These are phyloP conservation scores for Rhinogobius similis DNA, from an alignment of 2,113 vertebrate species.

Conservation along the genomic window DNA sequence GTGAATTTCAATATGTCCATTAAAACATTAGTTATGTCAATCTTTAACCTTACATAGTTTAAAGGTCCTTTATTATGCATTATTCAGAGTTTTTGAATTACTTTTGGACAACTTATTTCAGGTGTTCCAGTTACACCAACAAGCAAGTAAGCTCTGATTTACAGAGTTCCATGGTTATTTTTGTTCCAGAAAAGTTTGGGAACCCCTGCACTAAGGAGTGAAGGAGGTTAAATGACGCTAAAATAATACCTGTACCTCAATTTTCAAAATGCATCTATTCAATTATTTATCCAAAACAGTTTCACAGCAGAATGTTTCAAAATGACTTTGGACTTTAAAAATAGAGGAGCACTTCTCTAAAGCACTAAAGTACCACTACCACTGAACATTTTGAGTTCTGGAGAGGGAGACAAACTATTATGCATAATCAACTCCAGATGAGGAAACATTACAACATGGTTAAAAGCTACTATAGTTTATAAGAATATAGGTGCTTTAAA, in stretches of 20 bases:
- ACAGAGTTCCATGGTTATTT: too few relatives aligned
- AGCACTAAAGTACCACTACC: too few relatives aligned
- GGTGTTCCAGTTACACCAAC: too few relatives aligned
- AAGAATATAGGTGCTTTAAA: background rate
- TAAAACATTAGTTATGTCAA: conserved; percentile 10
- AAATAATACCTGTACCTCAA: background rate
- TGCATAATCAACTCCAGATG: too few relatives aligned
- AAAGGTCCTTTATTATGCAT: background rate
- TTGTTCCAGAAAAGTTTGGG: too few relatives aligned
- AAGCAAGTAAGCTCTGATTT: background rate
- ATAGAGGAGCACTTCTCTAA: too few relatives aligned
- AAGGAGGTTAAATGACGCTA: background rate
- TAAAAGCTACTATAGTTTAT: background rate
- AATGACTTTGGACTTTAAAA: background rate
- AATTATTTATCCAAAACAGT: background rate
- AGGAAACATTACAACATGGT: background rate
- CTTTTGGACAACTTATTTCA: background rate
- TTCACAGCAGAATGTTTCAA: background rate
- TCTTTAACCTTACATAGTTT: background rate
- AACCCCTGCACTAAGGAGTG: background rate
- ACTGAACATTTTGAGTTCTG: background rate
- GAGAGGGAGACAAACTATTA: too few relatives aligned
- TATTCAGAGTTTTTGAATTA: background rate
- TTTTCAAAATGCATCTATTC: too few relatives aligned
- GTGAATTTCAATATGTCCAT: conserved; percentile 33